These are phyloP conservation scores for Tautogolabrus adspersus DNA, from an alignment of 2,113 vertebrate species.

Conservation along the genomic window DNA sequence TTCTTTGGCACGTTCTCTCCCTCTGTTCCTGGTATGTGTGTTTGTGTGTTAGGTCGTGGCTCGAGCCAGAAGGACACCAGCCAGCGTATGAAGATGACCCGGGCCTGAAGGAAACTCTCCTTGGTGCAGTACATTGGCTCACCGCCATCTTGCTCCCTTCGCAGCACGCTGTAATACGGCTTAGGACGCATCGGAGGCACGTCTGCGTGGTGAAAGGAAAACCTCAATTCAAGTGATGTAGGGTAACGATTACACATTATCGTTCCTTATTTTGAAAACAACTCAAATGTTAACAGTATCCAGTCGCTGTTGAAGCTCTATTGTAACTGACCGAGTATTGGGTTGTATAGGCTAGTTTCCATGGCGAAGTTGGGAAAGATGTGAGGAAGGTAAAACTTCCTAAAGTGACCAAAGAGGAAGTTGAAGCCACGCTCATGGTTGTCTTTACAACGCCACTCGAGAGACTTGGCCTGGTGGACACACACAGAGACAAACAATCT, in stretches of 20 bases:
- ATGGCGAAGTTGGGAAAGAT: conserved; percentile 98
- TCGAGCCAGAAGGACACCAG: conserved; percentile 99
- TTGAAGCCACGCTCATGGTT: conserved; percentile 98
- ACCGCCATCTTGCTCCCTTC: conserved; percentile 93
- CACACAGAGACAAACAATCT: conserved; percentile 36
- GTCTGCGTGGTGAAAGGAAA: conserved; percentile 79
- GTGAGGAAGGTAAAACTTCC: conserved; percentile 98
- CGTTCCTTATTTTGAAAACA: background rate
- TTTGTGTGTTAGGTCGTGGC: conserved; percentile 90
- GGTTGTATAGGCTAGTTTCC: conserved; percentile 96
- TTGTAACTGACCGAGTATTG: conserved; percentile 90
- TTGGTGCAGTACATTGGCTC: conserved; percentile 96
- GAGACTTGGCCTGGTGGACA: conserved; percentile 92
- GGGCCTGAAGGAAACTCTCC: conserved; percentile 96
- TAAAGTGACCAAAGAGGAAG: conserved; percentile 97
- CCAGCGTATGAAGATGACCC: conserved; percentile 98
- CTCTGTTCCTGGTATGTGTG: conserved; percentile 96
- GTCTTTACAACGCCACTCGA: conserved; percentile 99
- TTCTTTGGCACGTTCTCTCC: conserved; percentile 98
- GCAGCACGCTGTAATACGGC: conserved; percentile 93
- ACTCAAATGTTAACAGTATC: background rate
- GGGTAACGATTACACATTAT: background rate
- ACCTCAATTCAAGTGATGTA: background rate
- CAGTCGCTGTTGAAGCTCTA: background rate
- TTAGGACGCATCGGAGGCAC: conserved; percentile 95